Evolutionary conservation across 1,140 invertebrate species (phyloP).

Genomic region (Olivierus martensii): DNA sequence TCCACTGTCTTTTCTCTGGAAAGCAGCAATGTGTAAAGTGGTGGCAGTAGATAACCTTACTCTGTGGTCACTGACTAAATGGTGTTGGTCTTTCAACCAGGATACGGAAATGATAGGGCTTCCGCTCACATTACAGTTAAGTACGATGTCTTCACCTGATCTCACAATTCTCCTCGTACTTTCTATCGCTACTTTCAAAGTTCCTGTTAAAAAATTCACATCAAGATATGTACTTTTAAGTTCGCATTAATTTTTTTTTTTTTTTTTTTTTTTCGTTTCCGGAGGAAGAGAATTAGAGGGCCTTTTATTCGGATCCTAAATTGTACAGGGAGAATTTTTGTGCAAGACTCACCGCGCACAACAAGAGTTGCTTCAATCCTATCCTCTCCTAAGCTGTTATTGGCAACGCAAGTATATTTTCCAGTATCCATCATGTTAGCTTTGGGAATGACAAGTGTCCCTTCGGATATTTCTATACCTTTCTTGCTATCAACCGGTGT

Average conservation of each 20-base stretch:
- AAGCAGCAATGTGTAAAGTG: slow-evolving; percentile 4
- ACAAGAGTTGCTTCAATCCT: slow-evolving; percentile 19
- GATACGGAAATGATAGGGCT: slow-evolving; percentile 26
- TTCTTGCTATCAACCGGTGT: slow-evolving; percentile 1
- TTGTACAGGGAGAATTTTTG: no score
- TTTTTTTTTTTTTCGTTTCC: no score
- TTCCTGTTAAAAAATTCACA: no score
- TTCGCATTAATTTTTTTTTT: no score
- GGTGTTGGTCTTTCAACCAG: slow-evolving; percentile 28
- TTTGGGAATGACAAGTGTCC: slow-evolving; percentile 16
- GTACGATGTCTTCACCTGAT: slow-evolving; percentile 16
- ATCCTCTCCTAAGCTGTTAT: slow-evolving; percentile 21
- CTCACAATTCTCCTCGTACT: slow-evolving; percentile 11
- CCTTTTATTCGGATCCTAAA: no score
- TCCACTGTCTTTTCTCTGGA: slow-evolving; percentile 18
- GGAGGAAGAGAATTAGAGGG: no score
- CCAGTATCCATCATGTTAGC: slow-evolving; percentile 15
- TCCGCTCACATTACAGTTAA: slow-evolving; percentile 23
- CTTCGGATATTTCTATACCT: not conserved
- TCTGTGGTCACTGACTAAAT: no score
- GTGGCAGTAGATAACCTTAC: no score
- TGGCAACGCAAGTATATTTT: slow-evolving; percentile 22
- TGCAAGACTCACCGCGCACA: slow-evolving; percentile 22
- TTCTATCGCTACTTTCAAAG: slow-evolving; percentile 13
- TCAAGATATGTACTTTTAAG: no score